Percentiles rank a stretch among this genome's conserved stretches.
Conservation (phyloP, 2,797 vertebrate species). For the Leptatherina wallacei region DNA sequence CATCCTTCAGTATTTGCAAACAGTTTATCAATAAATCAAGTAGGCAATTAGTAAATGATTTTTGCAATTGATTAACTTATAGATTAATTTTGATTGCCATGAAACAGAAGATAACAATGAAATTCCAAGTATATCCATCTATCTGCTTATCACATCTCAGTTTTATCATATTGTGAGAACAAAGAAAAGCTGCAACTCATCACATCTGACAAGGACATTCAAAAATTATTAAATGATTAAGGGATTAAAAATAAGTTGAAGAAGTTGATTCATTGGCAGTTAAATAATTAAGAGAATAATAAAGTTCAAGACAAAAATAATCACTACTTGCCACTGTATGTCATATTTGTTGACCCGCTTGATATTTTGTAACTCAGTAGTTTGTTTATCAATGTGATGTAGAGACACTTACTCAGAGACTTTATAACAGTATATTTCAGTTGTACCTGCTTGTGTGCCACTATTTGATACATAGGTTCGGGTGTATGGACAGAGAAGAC, state of each 20-base stretch:
- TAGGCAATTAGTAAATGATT: not conserved
- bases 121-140: too few relatives aligned
- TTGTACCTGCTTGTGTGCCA: slow-evolving; percentile 13
- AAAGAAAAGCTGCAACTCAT: not conserved
- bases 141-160: not conserved
- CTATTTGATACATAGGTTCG: slow-evolving; percentile 8
- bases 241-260: not conserved
- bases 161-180: not conserved
- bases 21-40: not conserved
- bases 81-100: not conserved
- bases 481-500: slow-evolving; percentile 16
- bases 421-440: slow-evolving; percentile 1
- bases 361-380: not conserved
- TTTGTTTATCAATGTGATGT: not conserved
- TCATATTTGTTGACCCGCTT: not conserved
- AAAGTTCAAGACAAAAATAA: not conserved
- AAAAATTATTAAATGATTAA: slow-evolving; percentile 1
- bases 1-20: not conserved
- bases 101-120: too few relatives aligned
- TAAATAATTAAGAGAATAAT: not conserved
- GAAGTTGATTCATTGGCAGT: not conserved
- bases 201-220: not conserved
- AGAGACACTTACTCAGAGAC: not conserved
- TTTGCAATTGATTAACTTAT: not conserved
- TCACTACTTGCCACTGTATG: not conserved